Percentiles rank a stretch among this genome's conserved stretches.
Conservation (phyloP, 2,797 vertebrate species). For the Astyanax mexicanus region DNA sequence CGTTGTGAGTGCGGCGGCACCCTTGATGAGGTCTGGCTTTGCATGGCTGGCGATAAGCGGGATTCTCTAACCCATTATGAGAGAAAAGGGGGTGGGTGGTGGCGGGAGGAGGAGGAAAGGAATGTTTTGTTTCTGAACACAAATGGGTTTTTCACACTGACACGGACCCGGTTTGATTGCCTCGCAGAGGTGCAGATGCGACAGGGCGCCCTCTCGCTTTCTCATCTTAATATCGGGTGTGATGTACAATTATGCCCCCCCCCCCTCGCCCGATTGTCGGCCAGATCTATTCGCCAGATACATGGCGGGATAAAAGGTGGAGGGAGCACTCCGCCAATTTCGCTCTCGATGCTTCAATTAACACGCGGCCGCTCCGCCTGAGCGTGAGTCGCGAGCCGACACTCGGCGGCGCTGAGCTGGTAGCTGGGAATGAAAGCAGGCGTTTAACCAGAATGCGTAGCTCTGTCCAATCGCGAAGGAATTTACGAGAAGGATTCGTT, state of each 20-base stretch:
- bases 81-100: conserved; percentile 47
- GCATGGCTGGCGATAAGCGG: conserved; percentile 86
- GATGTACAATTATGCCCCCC: conserved; percentile 76
- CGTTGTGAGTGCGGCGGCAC: conserved; percentile 65
- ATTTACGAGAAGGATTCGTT: not conserved
- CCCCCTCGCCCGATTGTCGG: conserved; percentile 67
- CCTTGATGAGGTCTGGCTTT: conserved; percentile 89
- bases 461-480: not conserved
- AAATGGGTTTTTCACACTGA: conserved; percentile 87
- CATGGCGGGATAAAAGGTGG: conserved; percentile 73
- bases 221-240: conserved; percentile 75
- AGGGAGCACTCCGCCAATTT: conserved; percentile 70
- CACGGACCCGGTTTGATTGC: conserved; percentile 76
- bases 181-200: conserved; percentile 70
- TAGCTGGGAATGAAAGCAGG: conserved; percentile 19
- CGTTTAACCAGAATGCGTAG: conserved; percentile 27
- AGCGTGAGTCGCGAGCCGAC: not conserved
- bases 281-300: conserved; percentile 77
- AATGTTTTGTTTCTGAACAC: conserved; percentile 88
- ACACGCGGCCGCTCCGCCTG: conserved; percentile 67
- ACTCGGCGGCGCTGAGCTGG: not conserved
- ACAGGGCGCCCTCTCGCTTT: conserved; percentile 81
- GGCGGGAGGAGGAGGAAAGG: conserved; percentile 64
- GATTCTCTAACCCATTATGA: conserved; percentile 80
- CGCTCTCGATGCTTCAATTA: conserved; percentile 80